phyloP scores from a whole-genome alignment of 2,113 vertebrate genomes.

The Albula goreensis region DNA sequence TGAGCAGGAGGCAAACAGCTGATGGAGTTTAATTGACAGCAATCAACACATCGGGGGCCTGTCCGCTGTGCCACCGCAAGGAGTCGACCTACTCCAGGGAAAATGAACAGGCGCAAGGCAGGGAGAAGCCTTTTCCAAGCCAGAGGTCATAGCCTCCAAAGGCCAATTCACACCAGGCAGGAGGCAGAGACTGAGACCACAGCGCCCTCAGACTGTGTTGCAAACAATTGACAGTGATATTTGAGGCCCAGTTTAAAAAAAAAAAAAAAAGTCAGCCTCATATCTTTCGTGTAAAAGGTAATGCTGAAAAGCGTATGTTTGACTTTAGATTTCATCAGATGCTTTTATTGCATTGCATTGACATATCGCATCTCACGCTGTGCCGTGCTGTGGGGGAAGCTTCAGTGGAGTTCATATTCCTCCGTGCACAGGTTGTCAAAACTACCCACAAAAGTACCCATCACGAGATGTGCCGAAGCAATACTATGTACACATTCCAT shows the following conservation, averaged over 20 bases:
- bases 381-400: background rate
- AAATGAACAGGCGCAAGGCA: constrained; percentile 8
- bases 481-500: background rate
- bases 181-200: background rate
- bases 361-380: background rate
- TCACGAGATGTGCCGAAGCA: background rate
- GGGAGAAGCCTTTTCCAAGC: background rate
- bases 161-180: background rate
- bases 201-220: background rate
- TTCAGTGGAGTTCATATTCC: background rate
- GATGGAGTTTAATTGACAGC: constrained; percentile 77
- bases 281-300: background rate
- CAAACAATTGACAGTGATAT: background rate
- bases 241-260: too few species aligned
- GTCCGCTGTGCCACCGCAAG: constrained; percentile 9
- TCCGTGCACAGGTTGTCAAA: background rate
- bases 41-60: constrained; percentile 73
- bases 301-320: background rate
- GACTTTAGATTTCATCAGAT: background rate
- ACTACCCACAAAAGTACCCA: background rate
- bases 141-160: background rate
- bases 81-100: constrained; percentile 27
- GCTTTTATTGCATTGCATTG: background rate
- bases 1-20: constrained; percentile 77
- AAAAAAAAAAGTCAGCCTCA: too few species aligned